phyloP scores from a whole-genome alignment of 2,888 invertebrate species.

The Drosophila histrio region DNA sequence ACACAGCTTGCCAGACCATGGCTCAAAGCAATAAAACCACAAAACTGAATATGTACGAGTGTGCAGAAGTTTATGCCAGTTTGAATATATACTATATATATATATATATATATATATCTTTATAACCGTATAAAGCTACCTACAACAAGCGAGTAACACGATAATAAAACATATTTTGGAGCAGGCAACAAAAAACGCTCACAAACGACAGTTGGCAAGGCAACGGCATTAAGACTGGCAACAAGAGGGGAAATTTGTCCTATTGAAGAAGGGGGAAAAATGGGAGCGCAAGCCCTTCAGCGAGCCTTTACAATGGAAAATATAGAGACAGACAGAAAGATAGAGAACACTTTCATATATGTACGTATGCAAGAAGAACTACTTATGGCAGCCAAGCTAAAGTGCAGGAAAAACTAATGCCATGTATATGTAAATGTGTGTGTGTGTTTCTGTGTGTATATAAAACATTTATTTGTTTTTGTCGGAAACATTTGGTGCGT shows the following conservation, averaged over 20 bases:
- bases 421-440: background rate
- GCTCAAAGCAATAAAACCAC: conserved; percentile 42
- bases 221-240: conserved; percentile 17
- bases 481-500: conserved; percentile 77
- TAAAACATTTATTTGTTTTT: conserved; percentile 77
- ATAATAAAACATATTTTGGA: conserved; percentile 77
- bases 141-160: conserved; percentile 70
- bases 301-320: conserved; percentile 29
- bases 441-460: conserved; percentile 31
- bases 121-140: conserved; percentile 41
- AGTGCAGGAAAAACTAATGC: conserved; percentile 54
- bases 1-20: conserved; percentile 24
- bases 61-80: background rate
- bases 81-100: background rate
- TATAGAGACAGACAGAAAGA: conserved; percentile 13
- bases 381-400: conserved; percentile 46
- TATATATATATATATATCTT: conserved; percentile 10
- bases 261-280: background rate
- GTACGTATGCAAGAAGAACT: conserved; percentile 29
- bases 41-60: conserved; percentile 19
- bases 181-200: conserved; percentile 50
- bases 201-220: conserved; percentile 48
- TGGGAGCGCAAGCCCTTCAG: conserved; percentile 16
- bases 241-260: background rate
- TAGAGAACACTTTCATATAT: conserved; percentile 23